Evolutionary conservation across 1,140 invertebrate species (phyloP), one percentile per base, ranked within the genome.

Genomic region (Manduca sexta): DNA sequence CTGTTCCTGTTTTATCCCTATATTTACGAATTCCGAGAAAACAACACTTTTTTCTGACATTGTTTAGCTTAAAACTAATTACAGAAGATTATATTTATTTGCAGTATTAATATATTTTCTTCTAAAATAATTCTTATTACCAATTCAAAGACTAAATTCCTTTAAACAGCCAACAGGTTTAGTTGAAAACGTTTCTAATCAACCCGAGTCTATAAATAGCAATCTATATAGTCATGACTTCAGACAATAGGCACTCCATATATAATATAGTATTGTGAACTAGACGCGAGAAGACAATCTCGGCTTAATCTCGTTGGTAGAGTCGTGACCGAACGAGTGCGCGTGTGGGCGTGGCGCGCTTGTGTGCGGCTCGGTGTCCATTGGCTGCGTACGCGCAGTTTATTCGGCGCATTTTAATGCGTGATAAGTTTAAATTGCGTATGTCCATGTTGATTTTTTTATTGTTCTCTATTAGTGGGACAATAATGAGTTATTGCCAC

Each of bases 261-360:
- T 48, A 46, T n/a, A 43, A 64, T 47, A 64, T 53, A 60, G 44
- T 45, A 45, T 43, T 34, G 47, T 34, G 17, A 45, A 34, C 63
- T 66, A 62, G 65, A 66, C 63, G 61, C 58, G 56, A 49, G 60
- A 70, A 74, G 68, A 76, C 71, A 77, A 74, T 77, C 75, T 72
- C 56, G 48, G 64, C 61, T 56, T 69, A 69, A 76, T 76, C 71
- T 69, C 65, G 60, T n/a, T n/a, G n/a, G n/a, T n/a, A n/a, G 56
- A 7, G 52, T 79, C 75, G 75, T 79, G 75, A 79, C 71, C 64
- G 60, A 67, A 62, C 69, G 65, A 69, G n/a, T 56, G 69, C 66
- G 72, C 70, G 56, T 64, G 65, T 67, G 56, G 49, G 40, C 44
- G 61, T 60, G 52, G 59, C 30, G 21, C 21, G 4, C n/a, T n/a